A percentile compares a stretch with the other conserved stretches of the same genome.
These are phyloP conservation scores for Drosophila punjabiensis DNA, from an alignment of 1,140 invertebrate species.

Conservation along the genomic window DNA sequence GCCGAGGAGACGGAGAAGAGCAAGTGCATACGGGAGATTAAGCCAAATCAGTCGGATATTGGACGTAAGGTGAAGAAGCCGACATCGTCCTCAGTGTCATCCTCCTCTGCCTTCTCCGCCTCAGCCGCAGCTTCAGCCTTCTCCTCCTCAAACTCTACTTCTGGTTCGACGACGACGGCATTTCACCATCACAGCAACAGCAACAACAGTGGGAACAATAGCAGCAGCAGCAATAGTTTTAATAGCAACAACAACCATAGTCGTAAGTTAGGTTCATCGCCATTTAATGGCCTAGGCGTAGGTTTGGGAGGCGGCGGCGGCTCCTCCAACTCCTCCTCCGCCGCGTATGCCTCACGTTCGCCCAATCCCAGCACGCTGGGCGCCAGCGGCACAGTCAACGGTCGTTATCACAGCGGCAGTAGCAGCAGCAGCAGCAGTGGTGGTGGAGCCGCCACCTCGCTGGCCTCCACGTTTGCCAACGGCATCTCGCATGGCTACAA, in stretches of 20 bases:
- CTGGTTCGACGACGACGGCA: conserved; percentile 50
- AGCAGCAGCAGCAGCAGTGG: conserved; percentile 37
- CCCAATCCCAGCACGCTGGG: conserved; percentile 78
- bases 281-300: conserved; percentile 78
- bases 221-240: conserved; percentile 70
- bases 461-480: conserved; percentile 78
- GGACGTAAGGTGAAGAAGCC: conserved; percentile 91
- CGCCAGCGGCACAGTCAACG: conserved; percentile 71
- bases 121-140: conserved; percentile 28
- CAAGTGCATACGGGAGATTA: conserved; percentile 96
- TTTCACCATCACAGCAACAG: conserved; percentile 73
- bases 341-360: conserved; percentile 56
- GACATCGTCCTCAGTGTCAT: conserved; percentile 16
- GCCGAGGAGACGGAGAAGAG: conserved; percentile 96
- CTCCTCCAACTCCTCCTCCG: conserved; percentile 17
- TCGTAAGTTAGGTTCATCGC: conserved; percentile 83
- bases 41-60: conserved; percentile 94
- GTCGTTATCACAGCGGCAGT: conserved; percentile 51
- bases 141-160: conserved; percentile 23
- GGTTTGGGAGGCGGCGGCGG: conserved; percentile 32
- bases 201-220: conserved; percentile 62
- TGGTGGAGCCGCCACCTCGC: conserved; percentile 50
- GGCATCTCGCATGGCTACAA: conserved; percentile 84
- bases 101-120: conserved; percentile 24
- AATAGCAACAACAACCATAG: conserved; percentile 84